Base-by-base conservation (phyloP, 2,113 vertebrate species). In the Acanthochromis polyacanthus region DNA sequence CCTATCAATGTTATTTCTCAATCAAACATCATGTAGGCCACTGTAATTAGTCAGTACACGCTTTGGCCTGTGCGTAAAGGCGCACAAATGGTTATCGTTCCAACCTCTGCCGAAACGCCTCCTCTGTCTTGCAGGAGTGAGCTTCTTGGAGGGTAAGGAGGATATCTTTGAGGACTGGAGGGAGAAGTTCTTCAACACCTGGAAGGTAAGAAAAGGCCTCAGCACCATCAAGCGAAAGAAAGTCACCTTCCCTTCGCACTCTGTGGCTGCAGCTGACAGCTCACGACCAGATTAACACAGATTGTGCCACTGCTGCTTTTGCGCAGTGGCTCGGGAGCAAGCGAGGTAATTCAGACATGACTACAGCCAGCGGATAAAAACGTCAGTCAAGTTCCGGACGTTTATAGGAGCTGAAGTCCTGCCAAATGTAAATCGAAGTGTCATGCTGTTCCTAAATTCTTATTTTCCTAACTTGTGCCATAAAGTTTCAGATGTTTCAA, bases 161-260 rank as follows among this genome's bases (percentile, higher is more conserved):
- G 97, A 99, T 61, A 81, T 97, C 43, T 95, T 97, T 77, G 95
- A 95, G 70, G 97, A 97, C 88, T 95, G 97, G 94, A 96, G 90
- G 80, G 95, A 96, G 77, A 98, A 97, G 91, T 98, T 98, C 84
- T 97, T 96, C 94, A 98, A 97, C 90, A 98, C 97, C 0, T 98
- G 97, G 75, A 96, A 96, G 97, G 97, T 97, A 93, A 75, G 78
- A n/a, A 16, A 10, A 36, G 43, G 71, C 62, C 36, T 40, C 38
- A 6, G 20, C 43, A 40, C 25, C 10, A 1, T 51, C 52, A 15
- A 17, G 52, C 10, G 23, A n/a, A 52, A 52, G 74, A 81, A 75
- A 85, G 83, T 89, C 86, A 75, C 83, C 82, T 88, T 89, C 77
- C 10, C 32, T 10, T 15, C 68, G 11, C 74, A 20, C 68, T 10